Evolutionary conservation across 1,140 invertebrate genomes (phyloP).

Genomic region (Pararge aegeria): DNA sequence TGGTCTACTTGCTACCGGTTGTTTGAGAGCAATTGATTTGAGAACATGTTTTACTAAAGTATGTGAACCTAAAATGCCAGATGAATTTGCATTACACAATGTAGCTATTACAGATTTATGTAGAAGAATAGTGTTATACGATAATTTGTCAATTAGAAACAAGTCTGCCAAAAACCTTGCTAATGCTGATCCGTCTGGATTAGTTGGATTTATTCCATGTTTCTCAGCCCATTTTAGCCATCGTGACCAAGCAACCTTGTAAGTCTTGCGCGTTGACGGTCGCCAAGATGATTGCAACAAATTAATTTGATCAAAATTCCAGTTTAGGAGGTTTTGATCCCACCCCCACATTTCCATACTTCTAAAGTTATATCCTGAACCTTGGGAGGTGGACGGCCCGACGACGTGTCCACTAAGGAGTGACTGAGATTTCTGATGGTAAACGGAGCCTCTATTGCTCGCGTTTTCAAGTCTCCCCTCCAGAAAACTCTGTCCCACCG

Average conservation of each 20-base stretch:
- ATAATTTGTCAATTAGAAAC: background rate
- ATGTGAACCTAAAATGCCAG: background rate
- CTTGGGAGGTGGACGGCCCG: background rate
- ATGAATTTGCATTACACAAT: background rate
- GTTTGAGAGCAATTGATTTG: background rate
- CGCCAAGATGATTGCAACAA: background rate
- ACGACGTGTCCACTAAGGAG: background rate
- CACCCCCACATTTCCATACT: background rate
- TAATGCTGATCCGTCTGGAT: background rate
- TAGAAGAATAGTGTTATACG: background rate
- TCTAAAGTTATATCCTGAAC: background rate
- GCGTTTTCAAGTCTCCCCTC: background rate
- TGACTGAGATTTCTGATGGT: background rate
- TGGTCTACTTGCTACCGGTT: background rate
- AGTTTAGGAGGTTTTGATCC: background rate
- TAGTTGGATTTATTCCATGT: background rate
- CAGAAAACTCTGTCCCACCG: background rate
- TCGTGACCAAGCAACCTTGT: background rate
- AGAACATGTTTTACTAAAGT: background rate
- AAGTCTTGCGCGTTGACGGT: background rate
- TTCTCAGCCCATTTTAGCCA: background rate
- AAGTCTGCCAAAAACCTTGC: background rate
- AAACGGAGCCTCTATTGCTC: background rate
- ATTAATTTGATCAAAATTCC: background rate
- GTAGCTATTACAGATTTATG: background rate